A percentile compares a stretch with the other conserved stretches of the same genome.
These are phyloP conservation scores for Phenganax stokvisi DNA, from an alignment of 92 coral and sea anemone genomes.

Conservation along the genomic window DNA sequence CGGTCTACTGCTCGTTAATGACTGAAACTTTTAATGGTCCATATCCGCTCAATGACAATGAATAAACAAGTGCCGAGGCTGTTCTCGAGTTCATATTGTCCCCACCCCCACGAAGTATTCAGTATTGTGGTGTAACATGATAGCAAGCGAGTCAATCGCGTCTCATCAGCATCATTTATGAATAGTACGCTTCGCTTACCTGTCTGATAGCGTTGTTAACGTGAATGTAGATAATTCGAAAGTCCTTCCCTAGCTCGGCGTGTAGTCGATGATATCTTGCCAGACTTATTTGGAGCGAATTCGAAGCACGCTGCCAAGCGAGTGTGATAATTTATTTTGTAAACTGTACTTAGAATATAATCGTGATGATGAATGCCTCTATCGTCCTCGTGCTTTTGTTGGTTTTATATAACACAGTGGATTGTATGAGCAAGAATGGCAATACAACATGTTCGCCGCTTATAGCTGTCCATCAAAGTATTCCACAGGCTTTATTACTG, in stretches of 20 bases:
- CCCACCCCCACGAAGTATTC: slow-evolving; percentile 30
- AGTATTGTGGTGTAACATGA: slow-evolving; percentile 21
- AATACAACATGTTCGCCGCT: slow-evolving; percentile 12
- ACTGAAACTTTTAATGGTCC: slow-evolving; percentile 4
- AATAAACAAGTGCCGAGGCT: slow-evolving; percentile 15
- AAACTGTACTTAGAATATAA: background rate
- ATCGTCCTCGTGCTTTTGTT: slow-evolving; percentile 32
- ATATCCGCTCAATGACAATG: slow-evolving; percentile 14
- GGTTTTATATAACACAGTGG: background rate
- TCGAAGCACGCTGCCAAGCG: slow-evolving; percentile 9
- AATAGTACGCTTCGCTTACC: slow-evolving; percentile 7
- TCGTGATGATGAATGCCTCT: slow-evolving; percentile 10
- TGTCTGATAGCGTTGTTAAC: background rate
- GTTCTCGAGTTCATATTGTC: slow-evolving; percentile 8
- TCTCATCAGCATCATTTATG: slow-evolving; percentile 6
- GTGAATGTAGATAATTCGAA: background rate
- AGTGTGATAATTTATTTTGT: slow-evolving; percentile 22
- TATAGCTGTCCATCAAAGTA: slow-evolving; percentile 3
- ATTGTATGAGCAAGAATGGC: slow-evolving; percentile 17
- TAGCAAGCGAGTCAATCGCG: slow-evolving; percentile 11
- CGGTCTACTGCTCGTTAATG: background rate
- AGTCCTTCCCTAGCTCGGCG: background rate
- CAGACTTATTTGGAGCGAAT: background rate
- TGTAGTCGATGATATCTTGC: slow-evolving; percentile 2
- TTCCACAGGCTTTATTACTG: slow-evolving; percentile 1